Conservation (phyloP, 2,113 vertebrate species). For the Chamaea fasciata region DNA sequence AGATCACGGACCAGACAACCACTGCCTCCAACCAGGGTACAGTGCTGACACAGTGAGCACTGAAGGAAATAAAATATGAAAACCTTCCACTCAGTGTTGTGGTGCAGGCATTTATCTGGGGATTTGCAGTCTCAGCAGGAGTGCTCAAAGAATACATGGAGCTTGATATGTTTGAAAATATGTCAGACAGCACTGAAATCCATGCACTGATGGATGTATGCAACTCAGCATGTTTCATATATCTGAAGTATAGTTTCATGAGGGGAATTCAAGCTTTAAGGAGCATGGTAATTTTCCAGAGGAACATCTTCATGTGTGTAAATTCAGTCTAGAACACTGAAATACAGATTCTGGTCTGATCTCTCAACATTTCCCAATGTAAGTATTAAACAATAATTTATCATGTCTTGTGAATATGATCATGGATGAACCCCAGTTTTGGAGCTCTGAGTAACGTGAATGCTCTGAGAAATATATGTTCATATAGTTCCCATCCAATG, state of each 20-base stretch:
- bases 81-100: not conserved
- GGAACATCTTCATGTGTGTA: not conserved
- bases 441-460: not conserved
- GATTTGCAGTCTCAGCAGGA: not conserved
- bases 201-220: not conserved
- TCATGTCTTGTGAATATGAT: not conserved
- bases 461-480: not conserved
- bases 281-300: not conserved
- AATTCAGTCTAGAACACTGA: not conserved
- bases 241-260: not conserved
- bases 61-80: not conserved
- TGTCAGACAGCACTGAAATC: not conserved
- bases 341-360: not conserved
- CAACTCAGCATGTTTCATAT: not conserved
- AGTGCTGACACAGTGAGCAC: not conserved
- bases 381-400: not conserved
- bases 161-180: not conserved
- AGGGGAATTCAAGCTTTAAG: not conserved
- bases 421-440: not conserved
- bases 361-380: not conserved
- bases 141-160: not conserved
- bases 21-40: not conserved
- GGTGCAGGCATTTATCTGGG: not conserved
- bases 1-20: fast-evolving
- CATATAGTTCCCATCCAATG: not conserved